Conservation (phyloP, 2,888 invertebrate species). For the Willowsia nigromaculata region DNA sequence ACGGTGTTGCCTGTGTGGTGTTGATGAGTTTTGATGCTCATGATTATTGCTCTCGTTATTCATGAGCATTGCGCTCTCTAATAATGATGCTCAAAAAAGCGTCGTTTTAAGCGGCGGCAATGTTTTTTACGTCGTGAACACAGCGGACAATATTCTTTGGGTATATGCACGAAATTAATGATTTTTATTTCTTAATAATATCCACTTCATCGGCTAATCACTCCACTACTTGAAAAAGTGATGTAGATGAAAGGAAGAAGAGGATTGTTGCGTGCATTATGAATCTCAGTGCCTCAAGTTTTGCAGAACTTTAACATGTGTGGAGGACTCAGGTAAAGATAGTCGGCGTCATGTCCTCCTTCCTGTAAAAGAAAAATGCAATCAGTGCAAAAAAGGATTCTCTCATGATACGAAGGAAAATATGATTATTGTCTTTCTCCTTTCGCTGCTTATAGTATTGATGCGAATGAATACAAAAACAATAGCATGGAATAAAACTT, state of each 20-base stretch:
- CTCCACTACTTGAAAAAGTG: neutral
- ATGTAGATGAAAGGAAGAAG: neutral
- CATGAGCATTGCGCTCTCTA: constrained; percentile 15
- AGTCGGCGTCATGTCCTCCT: neutral
- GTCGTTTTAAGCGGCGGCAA: neutral
- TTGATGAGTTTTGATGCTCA: constrained; percentile 74
- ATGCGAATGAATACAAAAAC: neutral
- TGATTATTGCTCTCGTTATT: constrained; percentile 69
- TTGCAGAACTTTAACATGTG: neutral
- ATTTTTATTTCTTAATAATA: neutral
- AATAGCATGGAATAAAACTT: neutral
- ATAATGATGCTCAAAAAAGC: constrained; percentile 32
- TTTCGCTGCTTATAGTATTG: neutral
- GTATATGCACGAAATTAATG: neutral
- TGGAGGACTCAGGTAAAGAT: neutral
- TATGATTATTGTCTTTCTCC: neutral
- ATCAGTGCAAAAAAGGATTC: constrained; percentile 2
- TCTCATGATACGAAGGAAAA: neutral
- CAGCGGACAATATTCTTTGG: neutral
- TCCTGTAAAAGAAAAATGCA: neutral
- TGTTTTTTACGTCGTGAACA: neutral
- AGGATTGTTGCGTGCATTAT: neutral
- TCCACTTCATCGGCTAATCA: neutral
- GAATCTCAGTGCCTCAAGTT: neutral
- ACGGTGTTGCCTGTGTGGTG: constrained; percentile 61